Conservation (phyloP, 2,797 vertebrate genomes). For the Pantherophis alleghaniensis region DNA sequence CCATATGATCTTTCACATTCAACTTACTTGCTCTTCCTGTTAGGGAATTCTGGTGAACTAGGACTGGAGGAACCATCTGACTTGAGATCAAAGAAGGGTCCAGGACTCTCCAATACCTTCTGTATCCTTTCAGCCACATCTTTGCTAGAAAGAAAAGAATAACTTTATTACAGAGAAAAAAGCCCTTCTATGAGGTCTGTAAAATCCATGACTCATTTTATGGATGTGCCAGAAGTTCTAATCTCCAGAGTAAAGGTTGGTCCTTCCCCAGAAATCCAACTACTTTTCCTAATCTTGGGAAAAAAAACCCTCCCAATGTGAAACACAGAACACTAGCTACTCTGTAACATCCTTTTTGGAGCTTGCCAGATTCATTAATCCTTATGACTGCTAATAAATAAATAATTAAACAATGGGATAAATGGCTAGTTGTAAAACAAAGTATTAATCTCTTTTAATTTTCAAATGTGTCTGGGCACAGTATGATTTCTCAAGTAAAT, state of each 20-base stretch:
- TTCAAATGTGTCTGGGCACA: neutral
- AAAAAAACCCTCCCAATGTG: accelerated
- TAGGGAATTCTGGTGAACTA: conserved; percentile 68
- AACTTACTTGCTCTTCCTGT: conserved; percentile 67
- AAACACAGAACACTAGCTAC: neutral
- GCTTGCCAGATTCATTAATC: neutral
- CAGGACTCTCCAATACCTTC: conserved; percentile 62
- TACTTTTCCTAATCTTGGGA: neutral
- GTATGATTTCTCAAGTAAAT: neutral
- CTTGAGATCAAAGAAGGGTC: conserved; percentile 63
- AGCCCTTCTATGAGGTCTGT: neutral
- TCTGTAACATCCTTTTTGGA: neutral
- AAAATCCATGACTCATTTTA: neutral
- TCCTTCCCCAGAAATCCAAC: neutral
- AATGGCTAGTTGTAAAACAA: neutral
- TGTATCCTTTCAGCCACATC: conserved; percentile 59
- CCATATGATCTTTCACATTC: neutral
- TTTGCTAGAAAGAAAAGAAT: conserved; percentile 40
- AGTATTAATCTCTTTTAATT: neutral
- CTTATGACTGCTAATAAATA: neutral
- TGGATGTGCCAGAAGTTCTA: neutral
- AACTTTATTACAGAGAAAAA: neutral
- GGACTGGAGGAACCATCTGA: conserved; percentile 69
- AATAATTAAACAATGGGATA: neutral
- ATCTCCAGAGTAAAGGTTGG: neutral